These are phyloP conservation scores for Darevskia mixta DNA, from an alignment of 2,797 vertebrate genomes.

Conservation along the genomic window DNA sequence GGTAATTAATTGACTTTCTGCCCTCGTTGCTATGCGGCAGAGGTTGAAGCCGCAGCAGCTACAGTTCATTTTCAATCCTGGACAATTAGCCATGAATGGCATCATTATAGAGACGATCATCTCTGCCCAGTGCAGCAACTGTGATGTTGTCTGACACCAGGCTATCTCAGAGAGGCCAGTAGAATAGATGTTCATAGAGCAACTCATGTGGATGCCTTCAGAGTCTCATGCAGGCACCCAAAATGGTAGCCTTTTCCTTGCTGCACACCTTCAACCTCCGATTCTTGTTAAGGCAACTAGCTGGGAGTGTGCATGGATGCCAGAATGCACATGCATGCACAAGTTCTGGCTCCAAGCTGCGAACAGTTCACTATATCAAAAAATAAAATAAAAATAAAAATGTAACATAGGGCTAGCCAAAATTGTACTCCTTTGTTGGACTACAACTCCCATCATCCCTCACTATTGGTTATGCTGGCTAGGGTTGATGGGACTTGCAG, in stretches of 20 bases:
- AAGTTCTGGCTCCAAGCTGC: not conserved
- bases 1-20: slow-evolving; percentile 85
- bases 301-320: not conserved
- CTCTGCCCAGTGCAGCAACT: slow-evolving; percentile 35
- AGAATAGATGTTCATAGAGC: not conserved
- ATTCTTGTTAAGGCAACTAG: not conserved
- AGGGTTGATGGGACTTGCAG: too few relatives aligned
- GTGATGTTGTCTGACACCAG: accelerated
- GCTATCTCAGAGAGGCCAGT: not conserved
- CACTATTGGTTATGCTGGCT: too few relatives aligned
- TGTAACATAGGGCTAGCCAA: too few relatives aligned
- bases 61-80: slow-evolving; percentile 66
- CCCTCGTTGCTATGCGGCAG: slow-evolving; percentile 77
- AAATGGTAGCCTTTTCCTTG: not conserved
- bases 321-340: not conserved
- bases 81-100: slow-evolving; percentile 59
- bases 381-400: too few relatives aligned
- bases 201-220: not conserved
- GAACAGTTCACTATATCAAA: not conserved
- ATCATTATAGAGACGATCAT: slow-evolving; percentile 54
- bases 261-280: not conserved
- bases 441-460: too few relatives aligned
- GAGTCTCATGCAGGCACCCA: not conserved
- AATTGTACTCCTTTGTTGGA: too few relatives aligned
- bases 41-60: slow-evolving; percentile 67